A percentile compares a stretch with the other conserved stretches of the same genome.
phyloP scores from a whole-genome alignment of 2,113 vertebrate genomes.

The Tinamus guttatus region DNA sequence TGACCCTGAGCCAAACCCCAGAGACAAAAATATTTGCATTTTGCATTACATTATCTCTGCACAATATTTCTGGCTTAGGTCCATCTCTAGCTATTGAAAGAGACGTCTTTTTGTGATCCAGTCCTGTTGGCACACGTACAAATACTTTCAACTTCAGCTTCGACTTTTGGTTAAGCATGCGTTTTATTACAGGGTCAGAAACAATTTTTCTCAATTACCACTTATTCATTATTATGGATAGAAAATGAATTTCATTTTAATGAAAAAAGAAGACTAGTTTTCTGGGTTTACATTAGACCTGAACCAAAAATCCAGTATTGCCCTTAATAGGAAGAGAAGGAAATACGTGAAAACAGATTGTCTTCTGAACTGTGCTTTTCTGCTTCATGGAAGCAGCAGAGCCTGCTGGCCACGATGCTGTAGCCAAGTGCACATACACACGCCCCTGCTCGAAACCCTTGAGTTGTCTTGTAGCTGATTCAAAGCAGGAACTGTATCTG shows the following conservation, averaged over 20 bases:
- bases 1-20: not conserved
- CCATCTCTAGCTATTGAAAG: not conserved
- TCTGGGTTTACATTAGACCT: slow-evolving; percentile 1
- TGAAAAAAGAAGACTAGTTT: not conserved
- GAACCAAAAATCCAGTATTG: slow-evolving; percentile 23
- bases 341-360: not conserved
- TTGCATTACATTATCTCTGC: not conserved
- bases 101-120: not conserved
- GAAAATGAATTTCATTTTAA: not conserved
- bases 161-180: not conserved
- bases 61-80: not conserved
- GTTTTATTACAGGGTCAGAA: slow-evolving; percentile 4
- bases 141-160: not conserved
- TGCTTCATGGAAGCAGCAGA: not conserved
- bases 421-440: not conserved
- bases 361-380: not conserved
- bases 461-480: not conserved
- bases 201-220: slow-evolving; percentile 6
- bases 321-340: not conserved
- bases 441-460: not conserved
- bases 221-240: not conserved
- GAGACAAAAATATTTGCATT: not conserved
- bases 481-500: not conserved
- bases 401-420: not conserved
- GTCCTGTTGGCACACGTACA: not conserved